A percentile compares a stretch with the other conserved stretches of the same genome.
Conservation (phyloP, 1,140 invertebrate genomes). For the Saccostrea cuccullata region DNA sequence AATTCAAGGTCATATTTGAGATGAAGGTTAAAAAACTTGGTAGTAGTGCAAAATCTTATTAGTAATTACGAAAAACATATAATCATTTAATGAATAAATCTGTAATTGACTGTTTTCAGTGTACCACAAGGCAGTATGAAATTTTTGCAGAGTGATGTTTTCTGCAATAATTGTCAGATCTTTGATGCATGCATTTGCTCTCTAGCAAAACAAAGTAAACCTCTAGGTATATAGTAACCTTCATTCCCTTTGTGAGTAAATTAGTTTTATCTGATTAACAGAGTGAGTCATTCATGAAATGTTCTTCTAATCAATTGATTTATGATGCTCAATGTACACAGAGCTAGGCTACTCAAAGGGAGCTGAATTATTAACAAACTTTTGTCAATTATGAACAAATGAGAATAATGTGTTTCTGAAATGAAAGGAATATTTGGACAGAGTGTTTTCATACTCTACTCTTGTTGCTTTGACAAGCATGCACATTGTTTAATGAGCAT, state of each 20-base stretch:
- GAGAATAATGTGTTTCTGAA: background rate
- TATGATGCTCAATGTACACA: background rate
- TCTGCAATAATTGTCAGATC: background rate
- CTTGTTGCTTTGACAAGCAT: conserved; percentile 9
- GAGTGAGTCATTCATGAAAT: background rate
- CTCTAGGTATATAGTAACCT: background rate
- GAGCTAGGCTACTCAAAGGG: background rate
- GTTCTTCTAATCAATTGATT: background rate
- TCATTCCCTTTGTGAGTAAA: background rate
- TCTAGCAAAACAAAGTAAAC: background rate
- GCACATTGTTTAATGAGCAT: too few species aligned
- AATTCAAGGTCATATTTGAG: too few species aligned
- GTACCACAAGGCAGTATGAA: too few species aligned
- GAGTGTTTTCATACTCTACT: background rate
- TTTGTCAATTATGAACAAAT: background rate
- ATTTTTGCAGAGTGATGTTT: background rate
- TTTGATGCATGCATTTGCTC: background rate
- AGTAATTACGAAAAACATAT: too few species aligned
- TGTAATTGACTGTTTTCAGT: too few species aligned
- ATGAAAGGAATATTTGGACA: background rate
- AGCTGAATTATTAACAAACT: background rate
- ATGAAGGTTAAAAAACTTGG: too few species aligned
- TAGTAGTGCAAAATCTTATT: too few species aligned
- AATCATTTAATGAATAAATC: too few species aligned
- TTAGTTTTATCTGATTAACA: conserved; percentile 2